A percentile compares a stretch with the other conserved stretches of the same genome.
These are phyloP conservation scores for Phacellophora camtschatica DNA, from an alignment of 30 jellyfish, hydroid and myxozoan genomes.

Conservation along the genomic window DNA sequence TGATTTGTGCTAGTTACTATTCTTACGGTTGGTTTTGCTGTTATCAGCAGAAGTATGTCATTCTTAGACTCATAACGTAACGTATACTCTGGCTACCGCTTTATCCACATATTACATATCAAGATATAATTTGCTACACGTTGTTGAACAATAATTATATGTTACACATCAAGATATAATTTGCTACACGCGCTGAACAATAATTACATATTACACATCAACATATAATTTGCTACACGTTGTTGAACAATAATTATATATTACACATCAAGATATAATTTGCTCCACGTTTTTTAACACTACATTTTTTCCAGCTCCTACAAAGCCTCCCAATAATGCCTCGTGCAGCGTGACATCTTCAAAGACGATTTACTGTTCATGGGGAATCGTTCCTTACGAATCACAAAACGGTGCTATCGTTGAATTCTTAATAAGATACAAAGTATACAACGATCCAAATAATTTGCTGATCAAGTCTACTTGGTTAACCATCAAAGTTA, in stretches of 20 bases:
- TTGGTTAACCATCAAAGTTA: background rate
- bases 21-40: no score
- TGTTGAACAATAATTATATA: no score
- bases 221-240: background rate
- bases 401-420: slow-evolving; percentile 33
- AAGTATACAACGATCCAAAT: slow-evolving; percentile 29
- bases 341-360: slow-evolving; percentile 44
- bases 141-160: no score
- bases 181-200: no score
- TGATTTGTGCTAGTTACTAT: no score
- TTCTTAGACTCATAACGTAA: no score
- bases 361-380: slow-evolving; percentile 14
- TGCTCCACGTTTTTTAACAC: no score
- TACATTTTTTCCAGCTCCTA: slow-evolving; percentile 59
- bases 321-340: slow-evolving; percentile 40
- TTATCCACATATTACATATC: background rate
- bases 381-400: slow-evolving; percentile 33
- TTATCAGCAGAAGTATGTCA: no score
- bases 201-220: background rate
- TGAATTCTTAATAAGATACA: background rate
- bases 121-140: background rate
- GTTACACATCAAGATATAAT: no score
- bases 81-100: background rate
- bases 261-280: no score
- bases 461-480: slow-evolving; percentile 1